Conservation (phyloP, 2,113 vertebrate species). For the Corydoras sp. region DNA sequence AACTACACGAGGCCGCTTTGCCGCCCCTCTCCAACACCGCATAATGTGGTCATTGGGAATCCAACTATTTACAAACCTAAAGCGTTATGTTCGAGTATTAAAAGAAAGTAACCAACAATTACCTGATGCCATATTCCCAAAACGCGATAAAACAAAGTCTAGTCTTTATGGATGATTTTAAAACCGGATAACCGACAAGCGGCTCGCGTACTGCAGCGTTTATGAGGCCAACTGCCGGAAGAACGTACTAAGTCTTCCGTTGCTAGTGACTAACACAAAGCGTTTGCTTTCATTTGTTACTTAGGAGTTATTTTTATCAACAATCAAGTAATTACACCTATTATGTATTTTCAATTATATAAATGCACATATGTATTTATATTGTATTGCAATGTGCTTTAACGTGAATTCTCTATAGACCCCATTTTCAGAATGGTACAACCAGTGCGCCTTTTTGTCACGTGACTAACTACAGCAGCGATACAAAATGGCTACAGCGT, state of each 20-base stretch:
- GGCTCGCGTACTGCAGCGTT: conserved; percentile 50
- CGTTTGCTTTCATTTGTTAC: not conserved
- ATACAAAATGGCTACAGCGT: not conserved
- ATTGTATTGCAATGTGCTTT: not conserved
- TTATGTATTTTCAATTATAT: not conserved
- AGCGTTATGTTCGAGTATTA: not conserved
- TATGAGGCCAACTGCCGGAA: conserved; percentile 42
- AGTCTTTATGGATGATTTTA: conserved; percentile 23
- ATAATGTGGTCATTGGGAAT: too few relatives aligned
- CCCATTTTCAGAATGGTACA: conserved; percentile 36
- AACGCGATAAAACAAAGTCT: conserved; percentile 44
- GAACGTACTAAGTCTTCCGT: conserved; percentile 13
- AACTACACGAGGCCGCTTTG: conserved; percentile 5
- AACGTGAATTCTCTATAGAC: not conserved
- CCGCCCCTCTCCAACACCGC: not conserved
- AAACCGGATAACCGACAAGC: conserved; percentile 43
- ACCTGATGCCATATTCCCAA: conserved; percentile 67
- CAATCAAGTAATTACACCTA: not conserved
- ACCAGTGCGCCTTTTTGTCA: conserved; percentile 31
- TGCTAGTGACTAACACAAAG: not conserved
- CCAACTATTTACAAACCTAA: not conserved
- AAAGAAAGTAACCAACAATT: conserved; percentile 14
- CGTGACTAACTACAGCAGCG: not conserved
- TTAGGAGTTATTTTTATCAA: too few relatives aligned
- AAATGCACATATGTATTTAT: not conserved